These are phyloP conservation scores for Orthosia cruda DNA, from an alignment of 2,888 invertebrate genomes.

Conservation along the genomic window DNA sequence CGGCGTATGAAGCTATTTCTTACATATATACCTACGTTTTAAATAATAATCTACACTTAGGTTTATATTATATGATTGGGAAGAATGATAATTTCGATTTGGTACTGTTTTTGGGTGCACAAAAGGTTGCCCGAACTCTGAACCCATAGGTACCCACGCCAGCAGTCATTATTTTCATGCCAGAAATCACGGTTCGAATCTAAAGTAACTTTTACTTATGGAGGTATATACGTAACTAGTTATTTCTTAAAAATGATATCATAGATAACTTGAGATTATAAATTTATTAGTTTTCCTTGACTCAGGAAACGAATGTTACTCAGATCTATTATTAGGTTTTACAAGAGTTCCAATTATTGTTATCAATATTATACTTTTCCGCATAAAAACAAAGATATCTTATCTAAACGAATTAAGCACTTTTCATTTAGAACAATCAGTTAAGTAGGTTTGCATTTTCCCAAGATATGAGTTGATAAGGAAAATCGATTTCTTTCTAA, in stretches of 20 bases:
- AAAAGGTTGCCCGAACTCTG: too few relatives aligned
- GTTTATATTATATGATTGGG: too few relatives aligned
- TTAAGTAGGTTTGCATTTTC: not conserved
- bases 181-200: not conserved
- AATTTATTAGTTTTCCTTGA: not conserved
- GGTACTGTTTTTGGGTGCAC: not conserved
- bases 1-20: too few relatives aligned
- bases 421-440: conserved; percentile 13
- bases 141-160: not conserved
- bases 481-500: not conserved
- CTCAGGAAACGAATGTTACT: not conserved
- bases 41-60: not conserved
- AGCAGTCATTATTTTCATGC: not conserved
- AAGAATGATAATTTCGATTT: not conserved
- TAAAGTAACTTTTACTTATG: not conserved
- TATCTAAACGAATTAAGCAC: conserved; percentile 35
- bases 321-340: not conserved
- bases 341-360: not conserved
- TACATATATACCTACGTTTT: too few relatives aligned
- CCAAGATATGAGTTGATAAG: not conserved
- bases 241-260: not conserved
- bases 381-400: conserved; percentile 35
- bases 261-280: not conserved
- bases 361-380: conserved; percentile 21
- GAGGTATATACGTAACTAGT: not conserved